Evolutionary conservation across 1,140 invertebrate genomes (phyloP), one percentile per base, ranked within the genome.

Genomic region (Vollenhovia emeryi): DNA sequence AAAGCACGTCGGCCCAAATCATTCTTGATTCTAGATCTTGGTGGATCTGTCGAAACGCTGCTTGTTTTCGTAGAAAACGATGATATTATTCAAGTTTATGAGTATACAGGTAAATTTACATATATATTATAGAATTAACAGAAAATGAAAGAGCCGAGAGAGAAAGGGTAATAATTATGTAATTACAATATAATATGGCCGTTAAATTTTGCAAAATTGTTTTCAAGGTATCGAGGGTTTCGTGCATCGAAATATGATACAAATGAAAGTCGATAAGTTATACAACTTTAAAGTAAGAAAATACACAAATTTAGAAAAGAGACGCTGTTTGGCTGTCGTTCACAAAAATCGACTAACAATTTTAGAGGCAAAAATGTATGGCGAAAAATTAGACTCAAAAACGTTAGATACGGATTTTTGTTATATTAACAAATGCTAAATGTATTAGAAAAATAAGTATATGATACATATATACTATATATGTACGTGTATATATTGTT

Each of bases 281-380:
- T 87, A 79, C 3, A 62, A 36, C 1, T 89, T 92, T 11, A 75
- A 84, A 74, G 11, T 92, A 33, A 59, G 73, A 5, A 91, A 87
- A 48, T 68, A 89, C 68, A n/a, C 69, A 8, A 82, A 90, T 18
- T n/a, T 92, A 0, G 75, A 85, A 6, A 90, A 89, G 24, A 86
- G 62, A 71, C 78, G 92, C 52, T 92, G 80, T 2, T 33, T 93
- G 4, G 89, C 86, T 13, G 60, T 78, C 4, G 30, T 92, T 18
- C 7, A 87, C 6, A 85, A 73, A 7, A 94, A 94, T 75, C 89
- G 79, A 85, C 68, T 95, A 30, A 92, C 76, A 36, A 89, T 95
- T 40, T 68, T 95, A 7, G 88, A 95, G 86, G 93, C 95, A n/a
- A 79, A 93, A 76, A 95, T 95, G 95, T 84, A 92, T 59, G 95